Evolutionary conservation across 2,888 invertebrate genomes (phyloP).

Genomic region (Xanthia togata): DNA sequence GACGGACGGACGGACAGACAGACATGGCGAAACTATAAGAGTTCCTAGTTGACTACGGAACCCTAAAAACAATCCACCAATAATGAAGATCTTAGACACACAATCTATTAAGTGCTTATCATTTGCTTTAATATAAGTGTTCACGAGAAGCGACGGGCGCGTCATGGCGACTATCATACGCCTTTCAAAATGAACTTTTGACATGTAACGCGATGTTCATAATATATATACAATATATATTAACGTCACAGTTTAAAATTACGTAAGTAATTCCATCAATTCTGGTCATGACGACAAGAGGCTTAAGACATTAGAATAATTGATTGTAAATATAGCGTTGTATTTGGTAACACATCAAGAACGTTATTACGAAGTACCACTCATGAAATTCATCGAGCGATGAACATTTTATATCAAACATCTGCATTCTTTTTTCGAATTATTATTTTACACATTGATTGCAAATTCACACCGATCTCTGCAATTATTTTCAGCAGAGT

Average conservation of each 20-base stretch:
- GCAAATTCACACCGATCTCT: background rate
- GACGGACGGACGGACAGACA: too few species aligned
- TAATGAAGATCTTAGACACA: conserved; percentile 74
- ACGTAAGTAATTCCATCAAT: background rate
- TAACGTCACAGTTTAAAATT: conserved; percentile 45
- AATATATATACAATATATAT: background rate
- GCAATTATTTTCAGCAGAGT: background rate
- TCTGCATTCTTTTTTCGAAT: background rate
- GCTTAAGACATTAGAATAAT: conserved; percentile 6
- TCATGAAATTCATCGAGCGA: background rate
- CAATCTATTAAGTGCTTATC: conserved; percentile 68
- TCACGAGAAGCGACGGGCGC: conserved; percentile 71
- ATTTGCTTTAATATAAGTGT: conserved; percentile 71
- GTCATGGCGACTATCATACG: conserved; percentile 64
- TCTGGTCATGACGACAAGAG: background rate
- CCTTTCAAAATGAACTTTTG: conserved; percentile 32
- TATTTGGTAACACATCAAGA: background rate
- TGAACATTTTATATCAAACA: background rate
- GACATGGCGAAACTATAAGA: too few species aligned
- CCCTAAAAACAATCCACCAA: conserved; percentile 24
- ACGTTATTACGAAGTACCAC: background rate
- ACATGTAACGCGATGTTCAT: conserved; percentile 30
- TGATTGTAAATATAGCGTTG: background rate
- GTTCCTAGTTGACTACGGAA: too few species aligned
- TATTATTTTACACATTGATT: background rate